phyloP scores from a whole-genome alignment of 2,888 invertebrate species.

The Limnephilus rhombicus region DNA sequence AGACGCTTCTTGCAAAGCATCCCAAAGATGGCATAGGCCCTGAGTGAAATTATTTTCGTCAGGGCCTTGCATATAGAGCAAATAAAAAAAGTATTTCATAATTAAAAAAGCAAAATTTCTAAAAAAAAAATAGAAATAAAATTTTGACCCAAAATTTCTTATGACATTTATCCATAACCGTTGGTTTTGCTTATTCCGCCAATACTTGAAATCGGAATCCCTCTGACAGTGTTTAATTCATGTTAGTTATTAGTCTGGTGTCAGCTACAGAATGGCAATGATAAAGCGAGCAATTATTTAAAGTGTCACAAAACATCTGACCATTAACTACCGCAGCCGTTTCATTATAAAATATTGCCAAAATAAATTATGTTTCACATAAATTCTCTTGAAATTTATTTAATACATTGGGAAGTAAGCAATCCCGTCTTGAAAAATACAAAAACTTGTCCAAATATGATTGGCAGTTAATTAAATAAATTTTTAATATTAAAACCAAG shows the following conservation, averaged over 20 bases:
- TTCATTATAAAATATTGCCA: not conserved
- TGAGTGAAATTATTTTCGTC: too few species aligned
- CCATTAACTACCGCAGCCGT: not conserved
- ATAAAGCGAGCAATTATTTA: not conserved
- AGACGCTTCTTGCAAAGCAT: too few species aligned
- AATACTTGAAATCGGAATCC: not conserved
- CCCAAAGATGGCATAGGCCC: too few species aligned
- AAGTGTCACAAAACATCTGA: not conserved
- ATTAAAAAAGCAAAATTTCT: too few species aligned
- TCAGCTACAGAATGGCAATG: not conserved
- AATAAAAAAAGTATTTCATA: too few species aligned
- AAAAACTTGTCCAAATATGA: not conserved
- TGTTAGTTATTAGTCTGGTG: not conserved
- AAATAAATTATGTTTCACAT: not conserved
- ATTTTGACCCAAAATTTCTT: not conserved
- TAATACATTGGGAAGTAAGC: not conserved
- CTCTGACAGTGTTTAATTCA: not conserved
- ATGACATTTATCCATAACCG: not conserved
- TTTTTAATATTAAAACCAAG: too few species aligned
- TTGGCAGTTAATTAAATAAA: not conserved
- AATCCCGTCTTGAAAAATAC: not conserved
- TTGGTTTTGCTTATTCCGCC: not conserved
- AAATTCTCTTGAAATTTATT: not conserved
- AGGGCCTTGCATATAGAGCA: too few species aligned
- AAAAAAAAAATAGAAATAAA: too few species aligned